Evolutionary conservation across 2,113 vertebrate genomes (phyloP).

Genomic region (Lasiurus borealis): DNA sequence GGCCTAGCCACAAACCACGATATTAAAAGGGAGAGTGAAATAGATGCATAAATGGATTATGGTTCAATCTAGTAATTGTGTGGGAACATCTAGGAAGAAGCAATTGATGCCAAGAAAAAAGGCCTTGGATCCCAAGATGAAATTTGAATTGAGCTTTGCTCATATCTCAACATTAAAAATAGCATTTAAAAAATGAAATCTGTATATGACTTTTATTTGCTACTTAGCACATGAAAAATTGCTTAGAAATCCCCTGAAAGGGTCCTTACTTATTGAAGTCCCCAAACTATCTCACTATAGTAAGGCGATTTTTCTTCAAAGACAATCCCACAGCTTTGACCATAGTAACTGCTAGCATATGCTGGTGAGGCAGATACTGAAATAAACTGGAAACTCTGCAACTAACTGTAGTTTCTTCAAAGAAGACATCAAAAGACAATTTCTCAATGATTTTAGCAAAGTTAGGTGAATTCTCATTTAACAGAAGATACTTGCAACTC

Average conservation of each 20-base stretch:
- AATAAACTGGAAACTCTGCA: neutral
- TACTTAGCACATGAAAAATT: neutral
- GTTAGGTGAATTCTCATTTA: neutral
- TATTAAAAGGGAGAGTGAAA: neutral
- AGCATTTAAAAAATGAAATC: neutral
- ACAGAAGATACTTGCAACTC: neutral
- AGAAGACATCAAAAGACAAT: neutral
- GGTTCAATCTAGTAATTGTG: neutral
- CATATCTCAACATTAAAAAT: neutral
- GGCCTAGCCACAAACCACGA: neutral
- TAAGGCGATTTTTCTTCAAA: neutral
- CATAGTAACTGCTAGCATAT: neutral
- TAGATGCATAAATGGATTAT: neutral
- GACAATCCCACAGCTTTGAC: neutral
- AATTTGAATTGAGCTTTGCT: neutral
- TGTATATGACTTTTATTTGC: neutral
- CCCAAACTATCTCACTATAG: neutral
- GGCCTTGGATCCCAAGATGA: neutral
- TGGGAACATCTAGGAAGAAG: neutral
- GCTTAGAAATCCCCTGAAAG: neutral
- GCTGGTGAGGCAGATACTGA: neutral
- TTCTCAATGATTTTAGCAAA: neutral
- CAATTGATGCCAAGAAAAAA: neutral
- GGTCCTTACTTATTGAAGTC: neutral
- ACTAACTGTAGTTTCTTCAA: neutral